phyloP scores from a whole-genome alignment of 2,113 vertebrate genomes.

The Atlantisia rogersi region DNA sequence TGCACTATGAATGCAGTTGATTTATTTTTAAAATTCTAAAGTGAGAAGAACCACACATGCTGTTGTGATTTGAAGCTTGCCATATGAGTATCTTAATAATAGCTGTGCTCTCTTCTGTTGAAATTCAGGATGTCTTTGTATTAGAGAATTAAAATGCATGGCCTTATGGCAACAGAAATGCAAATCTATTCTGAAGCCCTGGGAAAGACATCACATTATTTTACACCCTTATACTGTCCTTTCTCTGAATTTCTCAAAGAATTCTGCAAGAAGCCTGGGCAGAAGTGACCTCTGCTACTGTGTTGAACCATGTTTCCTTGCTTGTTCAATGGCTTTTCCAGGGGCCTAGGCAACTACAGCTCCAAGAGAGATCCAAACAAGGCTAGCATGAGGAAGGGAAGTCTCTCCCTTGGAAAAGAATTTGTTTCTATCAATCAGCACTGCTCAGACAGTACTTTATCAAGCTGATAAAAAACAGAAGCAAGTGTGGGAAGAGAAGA shows the following conservation, averaged over 20 bases:
- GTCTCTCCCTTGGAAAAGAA: background rate
- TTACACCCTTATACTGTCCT: background rate
- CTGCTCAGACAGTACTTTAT: background rate
- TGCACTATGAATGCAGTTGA: background rate
- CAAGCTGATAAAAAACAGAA: background rate
- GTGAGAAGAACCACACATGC: background rate
- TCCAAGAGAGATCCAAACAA: background rate
- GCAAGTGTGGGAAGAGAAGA: background rate
- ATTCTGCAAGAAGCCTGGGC: background rate
- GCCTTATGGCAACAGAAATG: background rate
- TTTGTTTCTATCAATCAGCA: background rate
- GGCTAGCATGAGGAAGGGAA: background rate
- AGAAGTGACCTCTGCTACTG: background rate
- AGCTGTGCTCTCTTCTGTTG: background rate
- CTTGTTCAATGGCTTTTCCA: background rate
- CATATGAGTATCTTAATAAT: background rate
- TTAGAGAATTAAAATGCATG: background rate
- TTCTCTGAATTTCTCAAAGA: background rate
- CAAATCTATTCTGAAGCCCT: conserved; percentile 3
- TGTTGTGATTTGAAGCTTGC: background rate
- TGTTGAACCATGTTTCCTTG: background rate
- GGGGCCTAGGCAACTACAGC: background rate
- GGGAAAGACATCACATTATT: background rate
- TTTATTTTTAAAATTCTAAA: conserved; percentile 10
- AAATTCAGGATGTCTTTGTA: background rate